A percentile compares a stretch with the other conserved stretches of the same genome.
These are phyloP conservation scores for Lophura nycthemera DNA, from an alignment of 2,113 vertebrate species.

Conservation along the genomic window DNA sequence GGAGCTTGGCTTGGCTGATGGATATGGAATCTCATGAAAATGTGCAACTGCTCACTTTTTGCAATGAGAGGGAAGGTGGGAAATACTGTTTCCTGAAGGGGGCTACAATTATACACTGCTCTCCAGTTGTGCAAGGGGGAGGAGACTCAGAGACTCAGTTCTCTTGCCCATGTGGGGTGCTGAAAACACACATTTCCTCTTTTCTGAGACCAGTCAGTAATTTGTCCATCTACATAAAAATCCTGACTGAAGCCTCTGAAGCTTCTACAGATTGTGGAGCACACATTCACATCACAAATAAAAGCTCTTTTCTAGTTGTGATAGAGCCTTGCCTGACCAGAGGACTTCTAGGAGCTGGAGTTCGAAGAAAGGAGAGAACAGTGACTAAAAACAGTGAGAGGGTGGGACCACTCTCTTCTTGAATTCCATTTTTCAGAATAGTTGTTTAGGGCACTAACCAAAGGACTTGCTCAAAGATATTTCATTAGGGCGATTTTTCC, in stretches of 20 bases:
- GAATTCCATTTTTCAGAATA: neutral
- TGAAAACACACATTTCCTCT: neutral
- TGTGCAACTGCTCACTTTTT: rapidly evolving
- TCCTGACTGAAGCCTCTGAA: neutral
- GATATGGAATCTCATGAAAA: neutral
- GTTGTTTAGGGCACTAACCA: neutral
- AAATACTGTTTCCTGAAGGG: neutral
- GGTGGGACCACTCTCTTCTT: neutral
- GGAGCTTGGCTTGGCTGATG: neutral
- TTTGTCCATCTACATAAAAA: neutral
- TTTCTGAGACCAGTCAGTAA: neutral
- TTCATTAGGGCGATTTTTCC: neutral
- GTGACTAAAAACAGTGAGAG: neutral
- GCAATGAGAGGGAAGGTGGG: neutral
- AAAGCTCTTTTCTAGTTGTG: neutral
- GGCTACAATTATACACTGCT: neutral
- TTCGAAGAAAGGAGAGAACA: neutral
- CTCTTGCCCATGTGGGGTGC: neutral
- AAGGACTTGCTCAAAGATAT: neutral
- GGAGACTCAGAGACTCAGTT: neutral
- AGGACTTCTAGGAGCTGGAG: neutral
- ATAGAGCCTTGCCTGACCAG: neutral
- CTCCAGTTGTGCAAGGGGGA: neutral
- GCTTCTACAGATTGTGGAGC: neutral
- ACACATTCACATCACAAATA: neutral